phyloP scores from a whole-genome alignment of 2,797 vertebrate species.

The Graptemys geographica region DNA sequence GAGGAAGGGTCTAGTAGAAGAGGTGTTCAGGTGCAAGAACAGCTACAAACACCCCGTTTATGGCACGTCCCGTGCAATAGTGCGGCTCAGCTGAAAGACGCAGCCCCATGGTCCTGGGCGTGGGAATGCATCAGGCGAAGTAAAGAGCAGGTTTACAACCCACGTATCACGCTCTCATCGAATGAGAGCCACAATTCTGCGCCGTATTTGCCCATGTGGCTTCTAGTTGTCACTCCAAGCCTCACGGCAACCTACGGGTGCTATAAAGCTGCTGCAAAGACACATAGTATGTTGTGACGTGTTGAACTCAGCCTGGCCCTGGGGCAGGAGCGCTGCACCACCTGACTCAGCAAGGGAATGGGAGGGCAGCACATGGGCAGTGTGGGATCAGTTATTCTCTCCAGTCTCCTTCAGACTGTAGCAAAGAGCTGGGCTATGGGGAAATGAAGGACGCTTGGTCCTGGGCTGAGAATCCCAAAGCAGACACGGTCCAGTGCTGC shows the following conservation, averaged over 20 bases:
- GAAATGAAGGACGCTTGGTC: not conserved
- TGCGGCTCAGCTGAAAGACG: not conserved
- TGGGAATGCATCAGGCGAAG: not conserved
- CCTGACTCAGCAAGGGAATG: not conserved
- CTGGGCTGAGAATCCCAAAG: not conserved
- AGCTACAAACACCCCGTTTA: not conserved
- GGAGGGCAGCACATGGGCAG: not conserved
- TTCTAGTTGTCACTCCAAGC: not conserved
- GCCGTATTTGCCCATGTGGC: not conserved
- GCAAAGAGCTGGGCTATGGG: not conserved
- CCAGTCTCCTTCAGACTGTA: not conserved
- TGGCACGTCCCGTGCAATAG: not conserved
- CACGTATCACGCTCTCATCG: not conserved
- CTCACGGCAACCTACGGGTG: not conserved
- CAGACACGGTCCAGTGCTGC: not conserved
- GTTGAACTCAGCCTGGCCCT: not conserved
- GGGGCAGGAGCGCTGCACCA: not conserved
- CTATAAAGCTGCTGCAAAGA: not conserved
- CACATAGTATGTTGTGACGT: not conserved
- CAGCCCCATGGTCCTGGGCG: not conserved
- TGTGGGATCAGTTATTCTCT: not conserved
- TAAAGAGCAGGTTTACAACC: not conserved
- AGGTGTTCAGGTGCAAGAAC: not conserved
- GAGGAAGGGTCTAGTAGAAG: fast-evolving
- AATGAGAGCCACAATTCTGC: not conserved